These are phyloP conservation scores for Pardalotus punctatus DNA, from an alignment of 2,113 vertebrate genomes.

Conservation along the genomic window DNA sequence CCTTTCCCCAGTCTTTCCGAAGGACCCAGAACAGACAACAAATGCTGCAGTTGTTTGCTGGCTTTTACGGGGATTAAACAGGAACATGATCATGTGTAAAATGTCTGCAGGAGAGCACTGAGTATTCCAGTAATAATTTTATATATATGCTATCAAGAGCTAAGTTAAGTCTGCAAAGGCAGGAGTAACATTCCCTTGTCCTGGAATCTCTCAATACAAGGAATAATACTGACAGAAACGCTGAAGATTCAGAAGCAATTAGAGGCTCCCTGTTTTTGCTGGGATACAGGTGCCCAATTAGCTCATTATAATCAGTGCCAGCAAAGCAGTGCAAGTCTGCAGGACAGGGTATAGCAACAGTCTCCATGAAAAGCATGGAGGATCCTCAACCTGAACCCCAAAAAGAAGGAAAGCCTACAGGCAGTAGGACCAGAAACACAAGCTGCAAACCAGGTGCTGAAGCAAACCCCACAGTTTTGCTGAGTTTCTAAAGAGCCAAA, in stretches of 20 bases:
- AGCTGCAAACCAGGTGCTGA: background rate
- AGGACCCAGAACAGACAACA: background rate
- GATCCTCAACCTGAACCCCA: background rate
- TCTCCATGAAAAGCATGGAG: background rate
- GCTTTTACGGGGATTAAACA: background rate
- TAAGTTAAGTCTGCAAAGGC: background rate
- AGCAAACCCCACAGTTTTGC: background rate
- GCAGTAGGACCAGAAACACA: background rate
- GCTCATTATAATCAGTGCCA: background rate
- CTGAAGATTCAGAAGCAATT: background rate
- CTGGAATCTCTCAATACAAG: background rate
- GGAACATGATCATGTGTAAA: background rate
- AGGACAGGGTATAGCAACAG: background rate
- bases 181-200: background rate
- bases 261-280: background rate
- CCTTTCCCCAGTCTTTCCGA: background rate
- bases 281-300: background rate
- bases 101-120: background rate
- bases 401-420: background rate
- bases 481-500: background rate
- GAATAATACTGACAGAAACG: background rate
- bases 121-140: background rate
- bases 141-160: background rate
- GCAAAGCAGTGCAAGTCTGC: background rate
- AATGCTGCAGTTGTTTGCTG: background rate